A percentile compares a stretch with the other conserved stretches of the same genome.
Evolutionary conservation across 2,888 invertebrate species (phyloP).

Genomic region (Protonemura montana): DNA sequence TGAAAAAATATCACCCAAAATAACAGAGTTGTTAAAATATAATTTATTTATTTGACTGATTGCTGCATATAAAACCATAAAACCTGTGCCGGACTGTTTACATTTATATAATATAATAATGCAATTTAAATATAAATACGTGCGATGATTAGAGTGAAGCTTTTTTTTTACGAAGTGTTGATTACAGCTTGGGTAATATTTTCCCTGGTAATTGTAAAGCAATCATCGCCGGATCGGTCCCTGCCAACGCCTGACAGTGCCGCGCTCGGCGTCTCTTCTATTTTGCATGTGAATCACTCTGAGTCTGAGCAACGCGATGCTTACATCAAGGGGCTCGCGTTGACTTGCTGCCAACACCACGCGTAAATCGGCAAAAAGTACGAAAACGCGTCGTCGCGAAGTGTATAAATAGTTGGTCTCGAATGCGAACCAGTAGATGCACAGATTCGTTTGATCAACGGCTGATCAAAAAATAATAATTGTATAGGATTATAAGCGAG

Average conservation of each 20-base stretch:
- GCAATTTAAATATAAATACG: background rate
- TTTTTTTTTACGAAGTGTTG: background rate
- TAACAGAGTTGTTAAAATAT: background rate
- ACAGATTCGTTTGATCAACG: background rate
- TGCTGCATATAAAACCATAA: slow-evolving; percentile 10
- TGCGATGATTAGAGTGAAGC: background rate
- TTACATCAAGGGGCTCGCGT: background rate
- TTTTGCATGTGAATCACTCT: background rate
- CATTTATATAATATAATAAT: slow-evolving; percentile 18
- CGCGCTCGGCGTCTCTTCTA: background rate
- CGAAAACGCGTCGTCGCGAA: background rate
- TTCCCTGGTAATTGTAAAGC: background rate
- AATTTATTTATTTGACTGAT: background rate
- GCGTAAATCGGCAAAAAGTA: background rate
- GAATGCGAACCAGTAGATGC: background rate
- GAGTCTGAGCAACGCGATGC: background rate
- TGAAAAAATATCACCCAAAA: background rate
- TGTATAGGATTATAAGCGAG: background rate
- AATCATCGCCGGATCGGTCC: background rate
- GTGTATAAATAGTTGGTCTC: background rate
- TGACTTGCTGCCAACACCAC: background rate
- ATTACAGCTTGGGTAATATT: background rate
- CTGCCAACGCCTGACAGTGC: no score
- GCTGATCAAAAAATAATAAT: background rate
- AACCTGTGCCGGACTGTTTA: background rate